A percentile compares a stretch with the other conserved stretches of the same genome.
Conservation (phyloP, 2,888 invertebrate genomes). For the Apotomis capreana region DNA sequence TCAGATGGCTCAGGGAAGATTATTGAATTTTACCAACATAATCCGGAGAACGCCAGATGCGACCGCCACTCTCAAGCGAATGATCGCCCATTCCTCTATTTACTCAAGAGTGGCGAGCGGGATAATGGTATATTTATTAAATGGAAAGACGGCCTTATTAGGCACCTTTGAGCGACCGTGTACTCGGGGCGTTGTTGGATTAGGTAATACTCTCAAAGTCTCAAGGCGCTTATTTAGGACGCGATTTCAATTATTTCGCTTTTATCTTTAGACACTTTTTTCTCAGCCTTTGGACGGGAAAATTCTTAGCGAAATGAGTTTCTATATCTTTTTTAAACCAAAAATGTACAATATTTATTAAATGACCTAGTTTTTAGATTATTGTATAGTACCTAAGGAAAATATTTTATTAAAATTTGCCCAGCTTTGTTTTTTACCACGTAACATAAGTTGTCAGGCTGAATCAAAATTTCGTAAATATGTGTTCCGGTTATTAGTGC, state of each 20-base stretch:
- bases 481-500: too few relatives aligned
- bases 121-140: slow-evolving; percentile 71
- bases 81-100: slow-evolving; percentile 71
- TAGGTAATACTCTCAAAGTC: slow-evolving; percentile 29
- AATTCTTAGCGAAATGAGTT: slow-evolving; percentile 31
- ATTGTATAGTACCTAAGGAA: too few relatives aligned
- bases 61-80: slow-evolving; percentile 63
- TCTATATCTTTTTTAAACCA: background rate
- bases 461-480: too few relatives aligned
- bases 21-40: slow-evolving; percentile 78
- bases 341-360: slow-evolving; percentile 4
- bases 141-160: slow-evolving; percentile 59
- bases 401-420: too few relatives aligned
- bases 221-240: slow-evolving; percentile 49
- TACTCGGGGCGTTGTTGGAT: slow-evolving; percentile 48
- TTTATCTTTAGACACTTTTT: slow-evolving; percentile 47
- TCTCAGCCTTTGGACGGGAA: slow-evolving; percentile 39
- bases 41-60: slow-evolving; percentile 73
- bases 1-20: slow-evolving; percentile 72
- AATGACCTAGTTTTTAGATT: background rate
- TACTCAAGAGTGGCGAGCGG: slow-evolving; percentile 56
- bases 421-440: too few relatives aligned
- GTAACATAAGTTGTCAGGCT: too few relatives aligned
- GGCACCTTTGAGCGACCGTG: slow-evolving; percentile 51
- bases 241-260: slow-evolving; percentile 44